Percentiles rank a stretch among this genome's conserved stretches.
phyloP scores from a whole-genome alignment of 2,888 invertebrate genomes.

The Leptinotarsa rubiginosa region DNA sequence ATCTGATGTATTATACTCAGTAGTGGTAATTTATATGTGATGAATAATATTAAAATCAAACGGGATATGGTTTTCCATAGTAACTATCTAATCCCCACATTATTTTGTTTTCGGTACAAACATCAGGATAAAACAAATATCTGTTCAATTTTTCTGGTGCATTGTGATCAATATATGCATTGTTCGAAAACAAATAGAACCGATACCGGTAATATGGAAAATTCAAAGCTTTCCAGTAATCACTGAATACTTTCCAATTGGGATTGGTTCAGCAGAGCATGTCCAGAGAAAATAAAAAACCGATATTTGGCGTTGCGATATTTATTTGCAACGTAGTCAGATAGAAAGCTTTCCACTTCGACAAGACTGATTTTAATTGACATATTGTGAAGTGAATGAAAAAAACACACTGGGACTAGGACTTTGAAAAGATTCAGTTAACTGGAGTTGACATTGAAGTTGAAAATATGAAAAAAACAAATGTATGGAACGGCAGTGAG shows the following conservation, averaged over 20 bases:
- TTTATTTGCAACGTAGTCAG: neutral
- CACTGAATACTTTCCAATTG: neutral
- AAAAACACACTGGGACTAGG: too few species aligned
- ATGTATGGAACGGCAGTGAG: too few species aligned
- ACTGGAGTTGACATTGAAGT: too few species aligned
- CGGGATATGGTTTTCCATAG: neutral
- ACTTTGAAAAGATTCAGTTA: too few species aligned
- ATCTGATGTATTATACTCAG: too few species aligned
- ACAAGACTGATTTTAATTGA: too few species aligned
- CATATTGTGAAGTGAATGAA: too few species aligned
- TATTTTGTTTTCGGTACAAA: neutral
- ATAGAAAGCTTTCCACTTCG: neutral
- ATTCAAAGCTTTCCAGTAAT: slow-evolving; percentile 4
- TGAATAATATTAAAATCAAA: too few species aligned
- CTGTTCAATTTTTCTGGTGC: neutral
- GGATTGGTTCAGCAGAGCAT: neutral
- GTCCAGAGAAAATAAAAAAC: neutral
- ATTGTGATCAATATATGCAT: neutral
- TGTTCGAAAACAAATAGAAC: neutral
- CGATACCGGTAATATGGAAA: neutral
- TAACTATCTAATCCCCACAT: neutral
- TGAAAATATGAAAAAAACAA: too few species aligned
- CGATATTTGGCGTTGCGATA: neutral
- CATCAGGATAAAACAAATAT: neutral
- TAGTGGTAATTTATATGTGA: too few species aligned